phyloP scores from a whole-genome alignment of 2,888 invertebrate genomes.

The Cheiracanthium punctorium region DNA sequence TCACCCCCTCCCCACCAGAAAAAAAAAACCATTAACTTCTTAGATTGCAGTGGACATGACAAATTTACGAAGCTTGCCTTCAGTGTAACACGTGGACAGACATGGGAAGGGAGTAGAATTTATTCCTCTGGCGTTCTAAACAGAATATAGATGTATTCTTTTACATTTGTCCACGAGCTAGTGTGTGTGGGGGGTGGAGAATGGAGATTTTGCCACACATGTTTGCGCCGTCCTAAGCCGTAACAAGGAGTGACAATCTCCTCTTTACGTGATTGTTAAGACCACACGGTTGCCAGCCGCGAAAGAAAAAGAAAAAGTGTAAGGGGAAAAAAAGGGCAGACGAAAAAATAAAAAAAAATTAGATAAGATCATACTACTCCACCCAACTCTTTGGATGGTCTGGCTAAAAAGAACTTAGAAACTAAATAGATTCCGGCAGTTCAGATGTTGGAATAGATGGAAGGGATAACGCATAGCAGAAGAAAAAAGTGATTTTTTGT shows the following conservation, averaged over 20 bases:
- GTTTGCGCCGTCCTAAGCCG: background rate
- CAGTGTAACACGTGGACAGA: background rate
- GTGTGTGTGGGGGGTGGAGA: too few relatives aligned
- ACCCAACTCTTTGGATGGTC: conserved; percentile 4
- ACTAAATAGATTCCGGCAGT: background rate
- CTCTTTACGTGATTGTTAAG: background rate
- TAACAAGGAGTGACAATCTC: conserved; percentile 1
- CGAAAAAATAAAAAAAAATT: background rate
- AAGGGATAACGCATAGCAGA: background rate
- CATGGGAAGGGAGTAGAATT: background rate
- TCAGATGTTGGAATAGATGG: background rate
- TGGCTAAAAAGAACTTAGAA: background rate
- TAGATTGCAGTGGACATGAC: background rate
- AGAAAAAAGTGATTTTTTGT: background rate
- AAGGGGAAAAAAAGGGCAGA: background rate
- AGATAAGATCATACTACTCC: conserved; percentile 8
- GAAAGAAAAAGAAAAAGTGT: background rate
- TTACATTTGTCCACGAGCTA: too few relatives aligned
- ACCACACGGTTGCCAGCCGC: conserved; percentile 10
- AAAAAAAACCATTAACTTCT: too few relatives aligned
- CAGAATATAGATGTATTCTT: too few relatives aligned
- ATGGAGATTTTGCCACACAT: background rate
- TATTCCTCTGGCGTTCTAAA: too few relatives aligned
- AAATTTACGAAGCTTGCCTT: background rate
- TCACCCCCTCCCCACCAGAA: too few relatives aligned